phyloP scores from a whole-genome alignment of 2,888 invertebrate species.

The Argyra leucocephala region DNA sequence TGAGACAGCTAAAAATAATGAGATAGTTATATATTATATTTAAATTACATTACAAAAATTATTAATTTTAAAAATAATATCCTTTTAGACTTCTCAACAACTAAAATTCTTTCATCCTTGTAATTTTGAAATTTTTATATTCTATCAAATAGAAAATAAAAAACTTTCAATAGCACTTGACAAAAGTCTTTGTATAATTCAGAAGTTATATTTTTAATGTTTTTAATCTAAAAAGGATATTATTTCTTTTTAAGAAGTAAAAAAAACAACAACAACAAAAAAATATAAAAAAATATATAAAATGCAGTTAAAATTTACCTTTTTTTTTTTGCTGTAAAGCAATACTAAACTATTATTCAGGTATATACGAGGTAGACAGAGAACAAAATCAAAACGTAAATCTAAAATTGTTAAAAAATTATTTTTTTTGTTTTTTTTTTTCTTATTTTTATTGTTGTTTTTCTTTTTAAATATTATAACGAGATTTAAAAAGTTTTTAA shows the following conservation, averaged over 20 bases:
- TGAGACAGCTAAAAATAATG: no score
- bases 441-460: no score
- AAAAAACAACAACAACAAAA: background rate
- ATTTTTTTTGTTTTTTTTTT: no score
- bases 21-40: no score
- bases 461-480: background rate
- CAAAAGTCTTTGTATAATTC: background rate
- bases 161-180: constrained; percentile 1
- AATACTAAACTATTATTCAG: no score
- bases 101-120: no score
- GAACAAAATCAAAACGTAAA: background rate
- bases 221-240: background rate
- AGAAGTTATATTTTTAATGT: background rate
- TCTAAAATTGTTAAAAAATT: background rate
- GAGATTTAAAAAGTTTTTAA: constrained; percentile 1
- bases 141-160: no score
- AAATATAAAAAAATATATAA: background rate
- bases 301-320: no score
- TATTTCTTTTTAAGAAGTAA: background rate
- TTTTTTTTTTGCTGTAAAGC: background rate
- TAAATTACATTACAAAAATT: no score
- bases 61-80: no score
- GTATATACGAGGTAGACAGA: background rate
- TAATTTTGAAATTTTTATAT: background rate
- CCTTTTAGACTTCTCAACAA: no score